phyloP scores from a whole-genome alignment of 2,113 vertebrate species.

The Phaetusa simplex region DNA sequence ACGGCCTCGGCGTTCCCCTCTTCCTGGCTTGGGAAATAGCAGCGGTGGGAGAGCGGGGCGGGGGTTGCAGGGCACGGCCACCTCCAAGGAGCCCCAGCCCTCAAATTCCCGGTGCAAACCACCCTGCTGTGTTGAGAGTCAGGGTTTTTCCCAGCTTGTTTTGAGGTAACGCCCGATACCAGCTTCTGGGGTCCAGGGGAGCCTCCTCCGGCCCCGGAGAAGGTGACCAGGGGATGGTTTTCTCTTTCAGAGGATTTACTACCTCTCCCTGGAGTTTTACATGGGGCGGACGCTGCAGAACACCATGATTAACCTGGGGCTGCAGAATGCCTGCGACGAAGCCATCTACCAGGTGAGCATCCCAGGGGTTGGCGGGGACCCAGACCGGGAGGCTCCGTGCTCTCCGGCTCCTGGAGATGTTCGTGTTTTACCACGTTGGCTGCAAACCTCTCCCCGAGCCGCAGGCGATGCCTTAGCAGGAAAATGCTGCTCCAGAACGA shows the following conservation, averaged over 20 bases:
- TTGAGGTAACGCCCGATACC: fast-evolving
- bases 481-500: not conserved
- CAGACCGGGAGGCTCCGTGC: fast-evolving
- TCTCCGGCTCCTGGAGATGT: not conserved
- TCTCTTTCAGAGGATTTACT: conserved; percentile 87
- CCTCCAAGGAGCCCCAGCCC: not conserved
- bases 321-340: conserved; percentile 95
- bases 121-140: not conserved
- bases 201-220: not conserved
- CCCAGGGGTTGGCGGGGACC: fast-evolving
- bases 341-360: conserved; percentile 90
- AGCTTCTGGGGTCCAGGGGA: not conserved
- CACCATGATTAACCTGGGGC: conserved; percentile 96
- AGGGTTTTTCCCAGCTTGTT: not conserved
- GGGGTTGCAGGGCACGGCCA: not conserved
- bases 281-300: conserved; percentile 94
- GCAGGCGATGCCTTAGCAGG: fast-evolving
- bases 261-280: conserved; percentile 97
- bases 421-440: fast-evolving
- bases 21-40: not conserved
- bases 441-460: not conserved
- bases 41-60: not conserved
- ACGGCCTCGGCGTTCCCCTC: fast-evolving
- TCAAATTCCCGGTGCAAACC: not conserved
- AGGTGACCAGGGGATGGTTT: not conserved